Conservation (phyloP, 2,888 invertebrate genomes). For the Drosophila incognita region DNA sequence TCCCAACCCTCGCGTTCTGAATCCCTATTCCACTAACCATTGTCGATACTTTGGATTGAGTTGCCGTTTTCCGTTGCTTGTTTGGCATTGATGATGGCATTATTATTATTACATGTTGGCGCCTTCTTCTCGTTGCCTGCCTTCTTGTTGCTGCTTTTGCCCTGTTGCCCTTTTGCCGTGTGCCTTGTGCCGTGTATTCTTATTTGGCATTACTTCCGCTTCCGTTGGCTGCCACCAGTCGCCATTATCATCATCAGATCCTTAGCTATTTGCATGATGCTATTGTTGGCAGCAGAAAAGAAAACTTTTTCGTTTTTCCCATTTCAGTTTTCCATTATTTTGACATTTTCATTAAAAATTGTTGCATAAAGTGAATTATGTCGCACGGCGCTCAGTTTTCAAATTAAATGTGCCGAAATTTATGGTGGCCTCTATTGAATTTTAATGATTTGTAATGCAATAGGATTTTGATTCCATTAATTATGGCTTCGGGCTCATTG, state of each 20-base stretch:
- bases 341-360: slow-evolving; percentile 80
- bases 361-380: slow-evolving; percentile 72
- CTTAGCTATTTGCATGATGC: slow-evolving; percentile 51
- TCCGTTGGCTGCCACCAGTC: slow-evolving; percentile 68
- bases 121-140: slow-evolving; percentile 47
- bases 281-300: slow-evolving; percentile 49
- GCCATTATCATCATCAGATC: slow-evolving; percentile 49
- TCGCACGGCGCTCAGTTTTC: slow-evolving; percentile 49
- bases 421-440: slow-evolving; percentile 70
- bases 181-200: slow-evolving; percentile 35
- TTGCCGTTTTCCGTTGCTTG: slow-evolving; percentile 60
- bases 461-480: slow-evolving; percentile 66
- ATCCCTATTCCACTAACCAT: slow-evolving; percentile 40
- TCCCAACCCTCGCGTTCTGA: not conserved
- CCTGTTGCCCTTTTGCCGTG: slow-evolving; percentile 28
- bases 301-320: slow-evolving; percentile 54
- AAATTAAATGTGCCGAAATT: slow-evolving; percentile 74
- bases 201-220: slow-evolving; percentile 78
- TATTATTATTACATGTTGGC: slow-evolving; percentile 71
- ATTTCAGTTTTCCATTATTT: slow-evolving; percentile 35
- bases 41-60: slow-evolving; percentile 66
- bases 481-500: slow-evolving; percentile 38
- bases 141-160: slow-evolving; percentile 31
- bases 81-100: slow-evolving; percentile 77
- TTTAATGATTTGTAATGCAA: slow-evolving; percentile 69